These are phyloP conservation scores for Neelides sp. DNA, from an alignment of 1,140 invertebrate genomes.

Conservation along the genomic window DNA sequence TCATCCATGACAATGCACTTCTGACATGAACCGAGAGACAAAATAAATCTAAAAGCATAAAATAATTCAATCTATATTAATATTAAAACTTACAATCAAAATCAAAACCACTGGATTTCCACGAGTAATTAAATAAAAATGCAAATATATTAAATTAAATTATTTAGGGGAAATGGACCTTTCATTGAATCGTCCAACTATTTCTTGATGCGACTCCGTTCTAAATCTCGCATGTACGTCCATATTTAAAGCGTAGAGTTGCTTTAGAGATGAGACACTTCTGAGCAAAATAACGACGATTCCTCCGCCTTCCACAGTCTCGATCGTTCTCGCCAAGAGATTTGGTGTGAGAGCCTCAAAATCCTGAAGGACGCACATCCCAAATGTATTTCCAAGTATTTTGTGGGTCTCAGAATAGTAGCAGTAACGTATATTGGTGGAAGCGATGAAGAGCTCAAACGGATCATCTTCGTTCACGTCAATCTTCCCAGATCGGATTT, in stretches of 20 bases:
- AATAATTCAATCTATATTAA: neutral
- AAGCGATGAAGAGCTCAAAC: conserved; percentile 91
- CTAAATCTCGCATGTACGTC: conserved; percentile 92
- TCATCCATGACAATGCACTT: conserved; percentile 89
- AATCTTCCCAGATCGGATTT: conserved; percentile 75
- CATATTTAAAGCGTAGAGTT: conserved; percentile 95
- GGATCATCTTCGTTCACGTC: conserved; percentile 90
- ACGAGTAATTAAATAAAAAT: conserved; percentile 4
- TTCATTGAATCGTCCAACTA: conserved; percentile 93
- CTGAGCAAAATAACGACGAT: conserved; percentile 74
- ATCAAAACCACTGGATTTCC: neutral
- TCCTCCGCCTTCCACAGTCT: conserved; percentile 97
- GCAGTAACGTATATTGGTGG: conserved; percentile 92
- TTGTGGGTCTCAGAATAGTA: conserved; percentile 97
- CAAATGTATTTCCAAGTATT: conserved; percentile 94
- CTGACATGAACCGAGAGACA: conserved; percentile 77
- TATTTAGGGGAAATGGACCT: conserved; percentile 38
- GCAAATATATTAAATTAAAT: conserved; percentile 1
- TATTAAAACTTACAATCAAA: conserved; percentile 4
- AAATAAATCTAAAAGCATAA: conserved; percentile 59
- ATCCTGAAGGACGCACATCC: conserved; percentile 91
- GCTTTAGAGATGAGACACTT: conserved; percentile 74
- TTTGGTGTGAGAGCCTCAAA: conserved; percentile 99
- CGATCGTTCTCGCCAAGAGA: conserved; percentile 87
- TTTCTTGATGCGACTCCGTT: conserved; percentile 85